Evolutionary conservation across 1,140 invertebrate genomes (phyloP).

Genomic region (Solen grandis): DNA sequence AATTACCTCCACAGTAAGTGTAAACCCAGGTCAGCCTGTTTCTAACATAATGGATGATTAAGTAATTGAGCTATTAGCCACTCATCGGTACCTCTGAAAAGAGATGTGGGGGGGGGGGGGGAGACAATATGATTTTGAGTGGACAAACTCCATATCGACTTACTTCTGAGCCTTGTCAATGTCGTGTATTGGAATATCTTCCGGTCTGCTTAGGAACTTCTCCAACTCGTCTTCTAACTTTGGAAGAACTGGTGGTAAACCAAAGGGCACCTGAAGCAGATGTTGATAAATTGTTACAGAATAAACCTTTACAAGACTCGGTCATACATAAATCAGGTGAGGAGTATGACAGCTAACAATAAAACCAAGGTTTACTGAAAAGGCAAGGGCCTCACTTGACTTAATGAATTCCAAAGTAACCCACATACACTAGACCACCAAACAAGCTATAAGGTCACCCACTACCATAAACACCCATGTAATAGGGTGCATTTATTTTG

Average conservation of each 20-base stretch:
- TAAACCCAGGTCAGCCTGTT: background rate
- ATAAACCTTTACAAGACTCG: background rate
- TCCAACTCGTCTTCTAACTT: conserved; percentile 83
- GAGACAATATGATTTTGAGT: too few relatives aligned
- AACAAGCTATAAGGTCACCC: too few relatives aligned
- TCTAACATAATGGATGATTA: background rate
- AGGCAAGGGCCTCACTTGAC: background rate
- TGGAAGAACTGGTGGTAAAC: conserved; percentile 84
- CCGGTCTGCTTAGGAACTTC: conserved; percentile 84
- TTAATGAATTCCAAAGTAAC: background rate
- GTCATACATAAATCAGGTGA: background rate
- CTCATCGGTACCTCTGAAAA: too few relatives aligned
- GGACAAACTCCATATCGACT: too few relatives aligned
- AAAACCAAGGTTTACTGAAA: background rate
- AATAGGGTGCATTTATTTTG: too few relatives aligned
- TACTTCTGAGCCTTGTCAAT: conserved; percentile 82
- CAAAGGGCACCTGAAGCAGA: conserved; percentile 80
- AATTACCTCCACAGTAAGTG: background rate
- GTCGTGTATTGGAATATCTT: conserved; percentile 85
- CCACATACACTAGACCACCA: background rate
- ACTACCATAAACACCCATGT: too few relatives aligned
- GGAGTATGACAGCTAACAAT: background rate
- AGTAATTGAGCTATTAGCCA: background rate
- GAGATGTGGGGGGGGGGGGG: too few relatives aligned
- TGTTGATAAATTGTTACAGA: background rate